A percentile compares a stretch with the other conserved stretches of the same genome.
phyloP scores from a whole-genome alignment of 2,797 vertebrate species.

The Falco columbarius region DNA sequence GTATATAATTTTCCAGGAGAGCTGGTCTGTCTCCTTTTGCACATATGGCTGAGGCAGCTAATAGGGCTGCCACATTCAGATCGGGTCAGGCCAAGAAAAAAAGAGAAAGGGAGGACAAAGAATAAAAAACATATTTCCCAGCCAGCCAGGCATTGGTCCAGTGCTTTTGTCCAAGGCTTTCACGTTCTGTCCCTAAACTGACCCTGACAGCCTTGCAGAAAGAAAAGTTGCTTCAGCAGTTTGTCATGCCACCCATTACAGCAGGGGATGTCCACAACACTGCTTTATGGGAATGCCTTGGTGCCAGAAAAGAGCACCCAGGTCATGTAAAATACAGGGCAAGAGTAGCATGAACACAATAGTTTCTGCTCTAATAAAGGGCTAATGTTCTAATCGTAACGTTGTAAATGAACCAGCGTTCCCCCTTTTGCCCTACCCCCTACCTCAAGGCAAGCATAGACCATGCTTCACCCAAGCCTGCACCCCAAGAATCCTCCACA shows the following conservation, averaged over 20 bases:
- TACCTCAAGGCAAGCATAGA: neutral
- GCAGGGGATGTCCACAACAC: neutral
- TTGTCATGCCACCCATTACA: neutral
- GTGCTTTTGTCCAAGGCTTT: neutral
- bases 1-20: neutral
- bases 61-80: neutral
- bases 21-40: neutral
- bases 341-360: neutral
- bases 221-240: neutral
- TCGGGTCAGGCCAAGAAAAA: neutral
- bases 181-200: neutral
- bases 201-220: neutral
- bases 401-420: neutral
- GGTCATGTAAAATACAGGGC: neutral
- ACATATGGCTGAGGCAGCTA: neutral
- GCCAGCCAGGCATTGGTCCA: neutral
- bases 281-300: neutral
- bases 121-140: neutral
- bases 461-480: neutral
- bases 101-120: neutral
- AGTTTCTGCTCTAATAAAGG: neutral
- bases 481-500: neutral
- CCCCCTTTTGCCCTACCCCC: neutral
- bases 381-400: neutral
- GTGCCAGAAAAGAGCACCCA: neutral